Base-by-base conservation (phyloP, 2,113 vertebrate species). In the Notarius lentiginosus region DNA sequence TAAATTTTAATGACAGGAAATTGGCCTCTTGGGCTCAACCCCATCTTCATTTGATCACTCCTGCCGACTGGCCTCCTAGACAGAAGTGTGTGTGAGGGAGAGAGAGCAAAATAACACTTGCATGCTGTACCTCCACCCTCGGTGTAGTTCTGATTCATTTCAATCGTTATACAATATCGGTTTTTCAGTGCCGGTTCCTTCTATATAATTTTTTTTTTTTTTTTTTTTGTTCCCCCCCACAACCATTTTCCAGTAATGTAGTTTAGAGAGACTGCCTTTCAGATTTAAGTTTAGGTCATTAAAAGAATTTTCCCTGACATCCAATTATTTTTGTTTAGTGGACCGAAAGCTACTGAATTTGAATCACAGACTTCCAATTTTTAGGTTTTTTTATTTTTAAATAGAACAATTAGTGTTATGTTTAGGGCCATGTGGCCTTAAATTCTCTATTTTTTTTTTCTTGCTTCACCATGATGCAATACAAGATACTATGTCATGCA, bases 1-100 rank as follows among this genome's bases (percentile, higher is more conserved):
- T 84, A 91, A 91, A 89, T 82, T 89, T 91, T 90, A 90, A 89
- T 80, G 89, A 77, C 89, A 89, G 86, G 89, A 91, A 90, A 91
- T 91, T 85, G 89, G 87, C 83, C 90, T 86, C 89, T 88, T 87
- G 73, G 82, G 90, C 72, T 82, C 34, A 84, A 82, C 86, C 80
- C 87, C 81, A 27, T 80, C 86, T 85, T 86, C 79, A 88, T 88
- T 84, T 90, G 87, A 90, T 88, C 84, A 82, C 55, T 27, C 82
- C 85, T 87, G 88, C 68, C 14, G 72, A 72, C 87, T 82, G 24
- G 51, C 49, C 49, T 87, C 84, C 76, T 34, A 41, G 30, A 14
- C 30, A 47, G 30, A 14, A 41, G 82, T 73, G 72, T 51, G 63
- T n/a, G 82, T 81, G 85, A 34, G 65, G 49, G 58, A 65, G 77